Evolutionary conservation across 1,140 invertebrate species (phyloP).

Genomic region (Pseudachorutes palmiensis): DNA sequence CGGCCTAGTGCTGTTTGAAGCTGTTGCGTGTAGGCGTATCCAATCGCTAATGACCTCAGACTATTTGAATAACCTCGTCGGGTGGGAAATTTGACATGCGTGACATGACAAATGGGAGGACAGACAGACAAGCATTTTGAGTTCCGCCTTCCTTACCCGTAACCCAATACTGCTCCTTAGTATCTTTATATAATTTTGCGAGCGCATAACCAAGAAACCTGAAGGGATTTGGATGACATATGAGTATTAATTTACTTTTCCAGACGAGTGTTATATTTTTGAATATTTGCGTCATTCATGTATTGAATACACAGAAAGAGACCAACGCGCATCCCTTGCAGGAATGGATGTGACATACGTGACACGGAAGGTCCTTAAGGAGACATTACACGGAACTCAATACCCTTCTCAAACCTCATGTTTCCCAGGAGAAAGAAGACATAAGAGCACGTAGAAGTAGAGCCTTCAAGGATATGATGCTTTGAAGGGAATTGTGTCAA

Average conservation of each 20-base stretch:
- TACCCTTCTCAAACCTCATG: not conserved
- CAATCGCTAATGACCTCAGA: not conserved
- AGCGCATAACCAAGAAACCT: no score
- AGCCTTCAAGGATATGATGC: not conserved
- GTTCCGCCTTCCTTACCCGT: no score
- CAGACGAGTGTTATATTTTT: no score
- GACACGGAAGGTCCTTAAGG: not conserved
- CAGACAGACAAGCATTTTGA: no score
- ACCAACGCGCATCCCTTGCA: not conserved
- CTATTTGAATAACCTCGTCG: not conserved
- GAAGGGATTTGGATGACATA: no score
- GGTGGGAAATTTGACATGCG: no score
- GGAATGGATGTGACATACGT: not conserved
- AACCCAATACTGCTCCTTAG: no score
- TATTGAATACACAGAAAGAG: no score
- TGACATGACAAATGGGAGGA: no score
- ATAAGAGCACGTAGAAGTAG: not conserved
- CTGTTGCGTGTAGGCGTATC: not conserved
- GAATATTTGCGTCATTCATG: no score
- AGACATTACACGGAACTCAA: not conserved
- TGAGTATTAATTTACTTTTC: no score
- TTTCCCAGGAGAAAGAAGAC: not conserved
- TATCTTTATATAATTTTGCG: no score
- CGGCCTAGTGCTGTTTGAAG: not conserved
- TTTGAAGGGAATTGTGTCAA: not conserved